A percentile compares a stretch with the other conserved stretches of the same genome.
Conservation (phyloP, 2,113 vertebrate genomes). For the Hydrochoerus hydrochaeris region DNA sequence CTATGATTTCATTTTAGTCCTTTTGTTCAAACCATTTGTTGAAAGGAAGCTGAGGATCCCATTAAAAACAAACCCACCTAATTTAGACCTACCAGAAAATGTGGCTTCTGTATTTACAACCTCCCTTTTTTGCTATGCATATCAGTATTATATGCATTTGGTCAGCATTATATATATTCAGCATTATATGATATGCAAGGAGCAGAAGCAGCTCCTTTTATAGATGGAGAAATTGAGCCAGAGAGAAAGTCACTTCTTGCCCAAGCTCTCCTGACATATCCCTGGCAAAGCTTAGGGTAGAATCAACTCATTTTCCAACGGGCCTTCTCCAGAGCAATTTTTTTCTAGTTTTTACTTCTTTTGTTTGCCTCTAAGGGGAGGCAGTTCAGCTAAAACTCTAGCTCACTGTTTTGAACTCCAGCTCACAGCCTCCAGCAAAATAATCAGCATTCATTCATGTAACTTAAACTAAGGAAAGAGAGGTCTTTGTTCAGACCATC, state of each 20-base stretch:
- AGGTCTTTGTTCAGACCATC: constrained; percentile 69
- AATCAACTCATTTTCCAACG: background rate
- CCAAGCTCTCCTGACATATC: background rate
- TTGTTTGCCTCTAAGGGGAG: constrained; percentile 52
- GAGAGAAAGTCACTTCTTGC: background rate
- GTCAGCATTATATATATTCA: background rate
- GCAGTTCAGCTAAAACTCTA: constrained; percentile 29
- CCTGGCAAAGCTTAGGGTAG: background rate
- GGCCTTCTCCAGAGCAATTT: background rate
- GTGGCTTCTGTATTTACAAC: background rate
- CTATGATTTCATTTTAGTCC: background rate
- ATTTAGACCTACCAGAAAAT: constrained; percentile 1
- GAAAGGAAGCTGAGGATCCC: background rate
- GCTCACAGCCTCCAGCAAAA: constrained; percentile 65
- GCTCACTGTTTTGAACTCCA: constrained; percentile 70
- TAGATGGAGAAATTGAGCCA: background rate
- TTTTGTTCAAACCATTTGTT: background rate
- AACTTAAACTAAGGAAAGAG: constrained; percentile 61
- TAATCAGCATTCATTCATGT: constrained; percentile 66
- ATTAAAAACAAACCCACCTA: background rate
- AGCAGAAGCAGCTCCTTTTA: constrained; percentile 17
- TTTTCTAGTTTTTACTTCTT: constrained; percentile 43
- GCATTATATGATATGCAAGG: background rate
- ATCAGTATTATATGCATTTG: background rate
- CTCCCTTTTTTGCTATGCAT: background rate